These are phyloP conservation scores for Steinernema feltiae DNA, from an alignment of 1,140 invertebrate genomes.

Conservation along the genomic window DNA sequence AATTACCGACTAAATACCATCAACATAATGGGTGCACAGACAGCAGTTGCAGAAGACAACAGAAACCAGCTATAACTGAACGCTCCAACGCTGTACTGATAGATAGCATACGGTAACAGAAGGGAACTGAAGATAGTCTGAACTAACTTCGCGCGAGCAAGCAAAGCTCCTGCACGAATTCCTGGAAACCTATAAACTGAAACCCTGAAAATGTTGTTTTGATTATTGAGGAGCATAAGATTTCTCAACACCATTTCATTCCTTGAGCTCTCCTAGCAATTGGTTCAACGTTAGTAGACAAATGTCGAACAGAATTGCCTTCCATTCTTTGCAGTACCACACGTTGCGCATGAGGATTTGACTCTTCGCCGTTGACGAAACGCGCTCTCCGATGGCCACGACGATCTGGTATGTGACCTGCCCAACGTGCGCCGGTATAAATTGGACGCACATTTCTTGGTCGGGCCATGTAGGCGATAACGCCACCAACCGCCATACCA, in stretches of 20 bases:
- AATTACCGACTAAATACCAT: constrained; percentile 16
- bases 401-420: neutral
- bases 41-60: neutral
- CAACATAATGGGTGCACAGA: constrained; percentile 16
- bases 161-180: constrained; percentile 17
- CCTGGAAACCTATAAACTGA: constrained; percentile 16
- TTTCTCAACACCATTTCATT: neutral
- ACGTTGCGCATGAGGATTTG: neutral
- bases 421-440: neutral
- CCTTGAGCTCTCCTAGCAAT: neutral
- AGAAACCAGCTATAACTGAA: constrained; percentile 18
- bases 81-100: constrained; percentile 16
- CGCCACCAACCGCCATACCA: neutral
- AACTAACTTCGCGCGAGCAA: constrained; percentile 19
- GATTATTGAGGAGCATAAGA: neutral
- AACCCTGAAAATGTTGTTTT: constrained; percentile 14
- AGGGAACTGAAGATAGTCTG: constrained; percentile 16
- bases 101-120: constrained; percentile 12
- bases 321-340: neutral
- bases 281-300: neutral
- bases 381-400: neutral
- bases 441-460: neutral
- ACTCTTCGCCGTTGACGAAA: neutral
- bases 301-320: neutral
- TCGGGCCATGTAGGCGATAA: neutral